These are phyloP conservation scores for Epinotia demarniana DNA, from an alignment of 2,888 invertebrate genomes.

Conservation along the genomic window DNA sequence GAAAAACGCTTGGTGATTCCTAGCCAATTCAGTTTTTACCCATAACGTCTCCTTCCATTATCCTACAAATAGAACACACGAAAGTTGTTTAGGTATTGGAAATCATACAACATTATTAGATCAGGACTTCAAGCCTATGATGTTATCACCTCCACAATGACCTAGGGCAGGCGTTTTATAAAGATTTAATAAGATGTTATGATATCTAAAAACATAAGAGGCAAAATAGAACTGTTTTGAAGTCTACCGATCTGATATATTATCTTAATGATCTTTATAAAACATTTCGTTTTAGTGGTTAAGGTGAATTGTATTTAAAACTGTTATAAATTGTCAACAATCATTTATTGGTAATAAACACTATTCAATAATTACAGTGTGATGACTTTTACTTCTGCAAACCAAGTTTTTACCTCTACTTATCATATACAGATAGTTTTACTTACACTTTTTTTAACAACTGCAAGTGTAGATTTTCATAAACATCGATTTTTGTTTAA, in stretches of 20 bases:
- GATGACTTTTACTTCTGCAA: too few relatives aligned
- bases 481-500: too few relatives aligned
- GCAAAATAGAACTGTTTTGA: not conserved
- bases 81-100: too few relatives aligned
- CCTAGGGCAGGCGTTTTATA: not conserved
- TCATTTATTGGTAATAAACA: not conserved
- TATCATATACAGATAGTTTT: too few relatives aligned
- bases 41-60: too few relatives aligned
- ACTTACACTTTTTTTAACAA: too few relatives aligned
- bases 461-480: too few relatives aligned
- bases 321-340: not conserved
- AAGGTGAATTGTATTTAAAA: not conserved
- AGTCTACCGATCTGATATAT: not conserved
- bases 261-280: not conserved
- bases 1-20: too few relatives aligned
- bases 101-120: too few relatives aligned
- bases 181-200: not conserved
- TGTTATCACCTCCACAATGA: slow-evolving; percentile 3
- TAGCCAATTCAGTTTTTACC: too few relatives aligned
- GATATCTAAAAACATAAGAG: not conserved
- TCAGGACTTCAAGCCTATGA: not conserved
- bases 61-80: too few relatives aligned
- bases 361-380: not conserved
- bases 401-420: too few relatives aligned
- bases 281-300: not conserved